These are phyloP conservation scores for Cyphomyrus discorhynchus DNA, from an alignment of 2,113 vertebrate species.

Conservation along the genomic window DNA sequence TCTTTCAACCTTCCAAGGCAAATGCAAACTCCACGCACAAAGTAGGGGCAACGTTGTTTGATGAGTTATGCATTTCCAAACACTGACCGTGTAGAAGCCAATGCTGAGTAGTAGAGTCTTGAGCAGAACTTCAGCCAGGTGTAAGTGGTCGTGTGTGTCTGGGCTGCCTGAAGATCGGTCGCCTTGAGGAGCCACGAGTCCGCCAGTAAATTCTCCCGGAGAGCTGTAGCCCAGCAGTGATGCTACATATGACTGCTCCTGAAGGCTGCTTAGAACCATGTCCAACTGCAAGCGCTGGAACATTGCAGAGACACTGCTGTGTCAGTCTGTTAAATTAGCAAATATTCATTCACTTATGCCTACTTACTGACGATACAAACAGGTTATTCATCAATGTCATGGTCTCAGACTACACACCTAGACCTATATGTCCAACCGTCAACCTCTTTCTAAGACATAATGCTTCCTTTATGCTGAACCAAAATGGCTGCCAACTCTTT, in stretches of 20 bases:
- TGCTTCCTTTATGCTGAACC: not conserved
- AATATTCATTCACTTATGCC: not conserved
- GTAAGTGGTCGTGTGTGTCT: slow-evolving; percentile 55
- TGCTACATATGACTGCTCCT: slow-evolving; percentile 69
- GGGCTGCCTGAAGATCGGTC: slow-evolving; percentile 34
- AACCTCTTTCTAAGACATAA: not conserved
- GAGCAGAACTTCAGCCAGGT: slow-evolving; percentile 66
- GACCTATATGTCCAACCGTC: not conserved
- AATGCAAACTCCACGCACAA: not conserved
- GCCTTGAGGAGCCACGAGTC: slow-evolving; percentile 40
- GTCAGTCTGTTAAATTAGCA: not conserved
- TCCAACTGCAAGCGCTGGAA: slow-evolving; percentile 67
- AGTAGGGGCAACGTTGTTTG: not conserved
- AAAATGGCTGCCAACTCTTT: not conserved
- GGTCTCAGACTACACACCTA: not conserved
- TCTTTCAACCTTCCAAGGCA: not conserved
- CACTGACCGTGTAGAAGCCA: slow-evolving; percentile 65
- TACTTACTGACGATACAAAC: not conserved
- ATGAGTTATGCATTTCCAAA: not conserved
- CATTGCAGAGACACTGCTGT: not conserved
- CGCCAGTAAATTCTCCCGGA: slow-evolving; percentile 54
- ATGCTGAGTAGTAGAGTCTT: slow-evolving; percentile 69
- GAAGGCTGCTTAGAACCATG: slow-evolving; percentile 71
- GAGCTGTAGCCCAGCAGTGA: slow-evolving; percentile 67
- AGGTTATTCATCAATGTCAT: not conserved